Conservation (phyloP, 2,797 vertebrate species). For the Borostomias antarcticus region DNA sequence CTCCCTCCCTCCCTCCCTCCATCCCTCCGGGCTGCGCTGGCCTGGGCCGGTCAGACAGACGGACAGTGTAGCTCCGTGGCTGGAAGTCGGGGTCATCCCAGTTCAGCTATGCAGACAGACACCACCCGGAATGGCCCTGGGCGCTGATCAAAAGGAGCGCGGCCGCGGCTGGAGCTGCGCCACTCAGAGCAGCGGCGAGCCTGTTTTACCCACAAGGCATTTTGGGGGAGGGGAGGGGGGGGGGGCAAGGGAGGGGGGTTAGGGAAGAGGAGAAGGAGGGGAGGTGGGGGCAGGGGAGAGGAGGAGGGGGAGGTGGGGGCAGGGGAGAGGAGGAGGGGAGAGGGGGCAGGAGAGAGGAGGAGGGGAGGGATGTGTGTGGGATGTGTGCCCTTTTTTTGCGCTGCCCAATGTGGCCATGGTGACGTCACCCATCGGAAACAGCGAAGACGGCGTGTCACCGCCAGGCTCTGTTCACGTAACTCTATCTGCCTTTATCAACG, state of each 20-base stretch:
- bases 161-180: constrained; percentile 31
- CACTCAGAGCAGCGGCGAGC: constrained; percentile 32
- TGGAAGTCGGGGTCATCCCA: constrained; percentile 9
- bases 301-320: too few relatives aligned
- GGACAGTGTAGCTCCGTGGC: constrained; percentile 12
- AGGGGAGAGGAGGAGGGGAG: neutral
- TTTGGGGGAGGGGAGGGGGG: constrained; percentile 10
- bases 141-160: constrained; percentile 29
- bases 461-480: neutral
- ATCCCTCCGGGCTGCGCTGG: neutral
- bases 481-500: too few relatives aligned
- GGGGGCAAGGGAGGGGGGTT: too few relatives aligned
- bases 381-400: constrained; percentile 1
- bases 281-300: neutral
- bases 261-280: too few relatives aligned
- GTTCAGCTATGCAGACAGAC: constrained; percentile 28
- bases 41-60: constrained; percentile 5
- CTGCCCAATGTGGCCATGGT: neutral
- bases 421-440: constrained; percentile 20
- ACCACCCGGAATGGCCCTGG: constrained; percentile 23
- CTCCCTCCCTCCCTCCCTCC: neutral
- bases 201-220: constrained; percentile 46
- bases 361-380: too few relatives aligned
- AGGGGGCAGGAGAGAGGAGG: too few relatives aligned
- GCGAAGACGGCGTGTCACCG: neutral